phyloP scores from a whole-genome alignment of 2,888 invertebrate genomes.

The Apantesis nais region DNA sequence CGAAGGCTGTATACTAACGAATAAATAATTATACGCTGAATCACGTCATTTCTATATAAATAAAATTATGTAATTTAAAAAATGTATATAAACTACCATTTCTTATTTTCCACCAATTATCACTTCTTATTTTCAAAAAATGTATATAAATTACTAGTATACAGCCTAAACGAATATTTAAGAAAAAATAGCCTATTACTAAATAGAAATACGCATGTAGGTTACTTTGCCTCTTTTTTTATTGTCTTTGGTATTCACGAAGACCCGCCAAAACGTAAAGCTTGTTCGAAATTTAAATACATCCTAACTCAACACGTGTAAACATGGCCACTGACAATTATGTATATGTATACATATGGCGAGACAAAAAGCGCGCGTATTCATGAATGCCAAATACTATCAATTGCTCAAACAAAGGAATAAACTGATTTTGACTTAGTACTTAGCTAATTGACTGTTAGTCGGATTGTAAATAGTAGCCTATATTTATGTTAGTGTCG shows the following conservation, averaged over 20 bases:
- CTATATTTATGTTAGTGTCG: slow-evolving; percentile 71
- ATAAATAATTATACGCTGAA: slow-evolving; percentile 7
- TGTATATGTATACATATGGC: not conserved
- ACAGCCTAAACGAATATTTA: slow-evolving; percentile 26
- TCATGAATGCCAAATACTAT: slow-evolving; percentile 22
- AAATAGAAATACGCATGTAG: slow-evolving; percentile 5
- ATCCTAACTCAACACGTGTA: not conserved
- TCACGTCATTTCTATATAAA: slow-evolving; percentile 3
- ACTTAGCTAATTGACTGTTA: slow-evolving; percentile 75
- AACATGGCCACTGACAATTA: not conserved
- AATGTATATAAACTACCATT: too few relatives aligned
- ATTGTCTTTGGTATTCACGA: slow-evolving; percentile 16
- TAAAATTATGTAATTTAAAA: not conserved
- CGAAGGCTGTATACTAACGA: slow-evolving; percentile 33
- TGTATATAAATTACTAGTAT: slow-evolving; percentile 28
- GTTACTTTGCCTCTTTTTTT: slow-evolving; percentile 22
- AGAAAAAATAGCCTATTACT: slow-evolving; percentile 24
- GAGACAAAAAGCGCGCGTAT: not conserved
- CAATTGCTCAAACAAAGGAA: slow-evolving; percentile 56
- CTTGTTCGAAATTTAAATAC: slow-evolving; percentile 9
- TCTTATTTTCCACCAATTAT: not conserved
- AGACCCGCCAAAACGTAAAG: not conserved
- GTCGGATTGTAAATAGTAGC: slow-evolving; percentile 81
- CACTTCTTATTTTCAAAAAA: not conserved
- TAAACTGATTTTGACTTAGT: slow-evolving; percentile 52